Evolutionary conservation across 1,140 invertebrate species (phyloP).

Genomic region (Drosophila tani): DNA sequence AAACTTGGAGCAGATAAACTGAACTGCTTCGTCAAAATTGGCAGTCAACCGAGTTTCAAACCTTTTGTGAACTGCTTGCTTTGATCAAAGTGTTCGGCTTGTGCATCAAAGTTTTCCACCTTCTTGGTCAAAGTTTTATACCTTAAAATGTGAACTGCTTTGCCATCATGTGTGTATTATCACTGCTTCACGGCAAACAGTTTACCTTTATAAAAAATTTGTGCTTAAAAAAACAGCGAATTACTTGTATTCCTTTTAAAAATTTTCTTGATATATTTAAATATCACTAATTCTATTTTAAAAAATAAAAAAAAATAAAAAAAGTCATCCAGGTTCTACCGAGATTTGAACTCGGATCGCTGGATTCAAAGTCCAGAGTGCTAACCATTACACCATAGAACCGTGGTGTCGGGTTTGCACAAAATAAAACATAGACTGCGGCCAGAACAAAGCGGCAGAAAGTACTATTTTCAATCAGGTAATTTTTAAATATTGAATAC

Average conservation of each 20-base stretch:
- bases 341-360: conserved; percentile 95
- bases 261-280: not conserved
- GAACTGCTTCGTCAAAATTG: too few relatives aligned
- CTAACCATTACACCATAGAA: conserved; percentile 85
- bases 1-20: too few relatives aligned
- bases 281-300: too few relatives aligned
- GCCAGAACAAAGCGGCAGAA: not conserved
- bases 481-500: not conserved
- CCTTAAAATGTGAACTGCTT: not conserved
- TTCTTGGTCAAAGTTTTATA: too few relatives aligned
- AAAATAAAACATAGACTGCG: conserved; percentile 26
- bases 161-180: too few relatives aligned
- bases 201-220: not conserved
- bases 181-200: not conserved
- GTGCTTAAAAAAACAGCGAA: not conserved
- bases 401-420: conserved; percentile 26
- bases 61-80: too few relatives aligned
- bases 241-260: too few relatives aligned
- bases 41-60: too few relatives aligned
- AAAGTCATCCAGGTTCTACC: conserved; percentile 88
- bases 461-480: not conserved
- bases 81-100: too few relatives aligned
- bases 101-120: too few relatives aligned
- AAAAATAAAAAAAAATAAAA: too few relatives aligned
- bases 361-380: conserved; percentile 96